A percentile compares a stretch with the other conserved stretches of the same genome.
Conservation (phyloP, 2,797 vertebrate species). For the Sarcoramphus papa region DNA sequence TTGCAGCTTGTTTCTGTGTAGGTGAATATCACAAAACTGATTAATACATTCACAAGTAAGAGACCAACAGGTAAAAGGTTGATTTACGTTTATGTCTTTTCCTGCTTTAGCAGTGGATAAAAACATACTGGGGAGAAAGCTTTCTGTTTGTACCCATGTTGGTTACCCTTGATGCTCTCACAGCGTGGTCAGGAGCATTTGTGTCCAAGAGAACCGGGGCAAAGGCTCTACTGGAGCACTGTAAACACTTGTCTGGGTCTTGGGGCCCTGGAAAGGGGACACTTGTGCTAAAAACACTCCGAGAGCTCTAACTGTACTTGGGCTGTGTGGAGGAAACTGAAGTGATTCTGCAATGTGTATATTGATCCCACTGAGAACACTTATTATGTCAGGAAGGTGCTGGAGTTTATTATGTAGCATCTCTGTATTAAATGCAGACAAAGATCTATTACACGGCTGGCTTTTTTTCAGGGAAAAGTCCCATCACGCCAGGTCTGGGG, state of each 20-base stretch:
- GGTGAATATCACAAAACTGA: background rate
- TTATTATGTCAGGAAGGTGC: background rate
- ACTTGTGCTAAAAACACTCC: background rate
- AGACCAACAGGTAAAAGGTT: background rate
- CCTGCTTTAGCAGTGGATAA: background rate
- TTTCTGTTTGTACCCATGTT: background rate
- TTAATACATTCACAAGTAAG: background rate
- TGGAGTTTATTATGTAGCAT: background rate
- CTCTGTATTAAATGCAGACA: conserved; percentile 17
- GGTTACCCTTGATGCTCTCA: background rate
- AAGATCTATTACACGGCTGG: background rate
- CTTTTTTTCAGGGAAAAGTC: background rate
- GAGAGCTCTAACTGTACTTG: background rate
- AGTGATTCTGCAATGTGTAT: background rate
- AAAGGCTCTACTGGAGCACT: background rate
- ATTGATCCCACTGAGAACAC: background rate
- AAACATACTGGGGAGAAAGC: background rate
- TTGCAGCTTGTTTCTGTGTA: background rate
- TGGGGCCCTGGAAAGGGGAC: background rate
- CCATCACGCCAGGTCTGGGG: background rate
- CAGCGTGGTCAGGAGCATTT: background rate
- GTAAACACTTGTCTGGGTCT: background rate
- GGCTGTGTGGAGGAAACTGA: background rate
- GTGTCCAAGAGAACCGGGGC: background rate
- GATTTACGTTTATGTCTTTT: background rate